Evolutionary conservation across 1,140 invertebrate species (phyloP).

Genomic region (Dinoponera quadriceps): DNA sequence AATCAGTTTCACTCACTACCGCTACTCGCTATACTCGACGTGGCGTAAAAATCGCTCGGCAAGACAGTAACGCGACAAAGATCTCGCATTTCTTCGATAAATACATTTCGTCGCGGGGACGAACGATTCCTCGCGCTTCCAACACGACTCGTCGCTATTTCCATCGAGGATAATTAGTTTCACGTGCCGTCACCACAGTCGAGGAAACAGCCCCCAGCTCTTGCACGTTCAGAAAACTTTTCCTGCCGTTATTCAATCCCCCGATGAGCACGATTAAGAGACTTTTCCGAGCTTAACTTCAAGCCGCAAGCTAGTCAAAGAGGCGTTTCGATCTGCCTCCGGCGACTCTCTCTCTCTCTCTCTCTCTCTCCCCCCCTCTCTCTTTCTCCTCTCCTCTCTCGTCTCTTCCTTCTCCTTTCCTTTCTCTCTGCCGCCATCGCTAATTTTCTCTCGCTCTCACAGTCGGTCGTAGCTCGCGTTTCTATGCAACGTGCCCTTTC

Average conservation of each 20-base stretch:
- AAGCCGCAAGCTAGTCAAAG: slow-evolving; percentile 53
- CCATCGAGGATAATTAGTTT: slow-evolving; percentile 49
- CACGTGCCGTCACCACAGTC: slow-evolving; percentile 25
- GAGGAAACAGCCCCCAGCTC: slow-evolving; percentile 33
- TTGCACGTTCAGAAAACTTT: slow-evolving; percentile 41
- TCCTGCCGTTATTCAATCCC: slow-evolving; percentile 54
- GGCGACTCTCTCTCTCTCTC: slow-evolving; percentile 35
- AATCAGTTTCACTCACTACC: neutral
- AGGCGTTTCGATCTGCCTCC: slow-evolving; percentile 42
- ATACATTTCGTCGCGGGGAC: neutral
- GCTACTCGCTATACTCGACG: too few relatives aligned
- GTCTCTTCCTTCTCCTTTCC: neutral
- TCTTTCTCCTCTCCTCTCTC: neutral
- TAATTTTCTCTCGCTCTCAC: slow-evolving; percentile 6
- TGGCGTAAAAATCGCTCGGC: neutral
- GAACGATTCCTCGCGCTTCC: neutral
- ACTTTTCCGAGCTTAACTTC: slow-evolving; percentile 57
- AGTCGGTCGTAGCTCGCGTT: neutral
- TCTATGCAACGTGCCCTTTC: slow-evolving; percentile 43
- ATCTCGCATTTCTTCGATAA: neutral
- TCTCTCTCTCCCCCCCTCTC: neutral
- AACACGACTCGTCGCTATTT: slow-evolving; percentile 25
- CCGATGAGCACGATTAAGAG: slow-evolving; percentile 61
- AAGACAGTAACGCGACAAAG: neutral
- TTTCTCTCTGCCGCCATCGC: neutral